Conservation (phyloP, 2,113 vertebrate genomes). For the Baryphthengus martii region DNA sequence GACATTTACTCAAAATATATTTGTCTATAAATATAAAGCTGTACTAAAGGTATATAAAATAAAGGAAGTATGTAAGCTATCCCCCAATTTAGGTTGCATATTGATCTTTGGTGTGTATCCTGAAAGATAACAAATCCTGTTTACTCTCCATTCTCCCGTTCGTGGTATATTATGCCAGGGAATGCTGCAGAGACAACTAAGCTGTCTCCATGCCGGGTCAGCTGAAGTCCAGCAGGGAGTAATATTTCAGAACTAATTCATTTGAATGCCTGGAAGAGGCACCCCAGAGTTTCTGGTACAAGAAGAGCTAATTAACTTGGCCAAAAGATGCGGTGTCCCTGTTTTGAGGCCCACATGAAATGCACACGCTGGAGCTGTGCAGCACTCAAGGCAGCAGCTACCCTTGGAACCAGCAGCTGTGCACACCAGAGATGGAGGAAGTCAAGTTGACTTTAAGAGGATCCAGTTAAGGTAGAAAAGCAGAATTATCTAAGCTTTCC, state of each 20-base stretch:
- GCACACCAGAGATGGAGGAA: neutral
- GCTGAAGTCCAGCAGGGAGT: neutral
- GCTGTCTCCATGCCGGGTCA: neutral
- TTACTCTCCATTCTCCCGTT: neutral
- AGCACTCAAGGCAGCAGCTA: neutral
- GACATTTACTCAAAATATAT: neutral
- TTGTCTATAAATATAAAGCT: neutral
- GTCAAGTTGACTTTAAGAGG: neutral
- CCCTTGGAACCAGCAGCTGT: neutral
- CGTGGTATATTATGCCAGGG: neutral
- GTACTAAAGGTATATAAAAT: neutral
- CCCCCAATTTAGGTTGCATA: neutral
- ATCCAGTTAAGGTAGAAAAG: neutral
- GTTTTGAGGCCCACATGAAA: neutral
- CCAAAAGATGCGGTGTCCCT: neutral
- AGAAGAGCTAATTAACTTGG: neutral
- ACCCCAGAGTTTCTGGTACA: neutral
- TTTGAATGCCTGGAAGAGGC: neutral
- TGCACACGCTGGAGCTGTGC: neutral
- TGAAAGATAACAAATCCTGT: neutral
- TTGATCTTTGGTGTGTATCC: neutral
- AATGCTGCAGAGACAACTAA: neutral
- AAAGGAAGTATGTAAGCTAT: neutral
- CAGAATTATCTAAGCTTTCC: neutral
- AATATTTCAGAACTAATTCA: neutral